Base-by-base conservation (phyloP, 2,113 vertebrate species). In the Dolichallabes microphthalmus region DNA sequence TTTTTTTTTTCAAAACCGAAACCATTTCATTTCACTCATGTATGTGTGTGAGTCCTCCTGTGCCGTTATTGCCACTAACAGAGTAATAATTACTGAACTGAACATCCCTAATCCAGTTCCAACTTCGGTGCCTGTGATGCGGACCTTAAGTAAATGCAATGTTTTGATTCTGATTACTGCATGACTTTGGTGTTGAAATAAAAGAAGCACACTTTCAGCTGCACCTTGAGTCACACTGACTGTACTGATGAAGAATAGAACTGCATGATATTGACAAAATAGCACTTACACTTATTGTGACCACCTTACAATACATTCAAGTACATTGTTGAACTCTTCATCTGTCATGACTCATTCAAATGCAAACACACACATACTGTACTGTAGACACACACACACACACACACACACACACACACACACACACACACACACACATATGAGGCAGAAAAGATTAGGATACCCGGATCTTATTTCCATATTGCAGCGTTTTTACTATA, bases 21-120 rank as follows among this genome's bases (percentile, higher is more conserved):
- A 35, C 32, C 32, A 35, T 1, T 35, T 35, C 1, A 35, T 35
- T 35, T 35, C 32, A 35, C 32, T 35, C 32, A 19, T 45, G 32
- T 22, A 9, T 25, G 73, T 6, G 73, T 7, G 71, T 25, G 71
- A 17, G n/a, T n/a, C 61, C 30, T 63, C 55, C 82, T 71, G 27
- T 3, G 50, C 30, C 13, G 69, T 79, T 39, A 69, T 45, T 86
- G 73, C 75, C 87, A 45, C 57, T 35, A 73, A 78, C 61, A 82
- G 50, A 57, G 35, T 53, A 63, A 79, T 86, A 58, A 86, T 88
- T 88, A 84, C 22, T 69, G 82, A 86, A 35, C 50, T 64, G 32
- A n/a, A 35, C 57, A 69, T 84, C 61, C 68, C 68, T 45, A 69
- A 45, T 19, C 32, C 53, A 45, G 25, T 82, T 85, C 53, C 1